Base-by-base conservation (phyloP, 2,888 invertebrate species). In the Stenotaenia linearis region DNA sequence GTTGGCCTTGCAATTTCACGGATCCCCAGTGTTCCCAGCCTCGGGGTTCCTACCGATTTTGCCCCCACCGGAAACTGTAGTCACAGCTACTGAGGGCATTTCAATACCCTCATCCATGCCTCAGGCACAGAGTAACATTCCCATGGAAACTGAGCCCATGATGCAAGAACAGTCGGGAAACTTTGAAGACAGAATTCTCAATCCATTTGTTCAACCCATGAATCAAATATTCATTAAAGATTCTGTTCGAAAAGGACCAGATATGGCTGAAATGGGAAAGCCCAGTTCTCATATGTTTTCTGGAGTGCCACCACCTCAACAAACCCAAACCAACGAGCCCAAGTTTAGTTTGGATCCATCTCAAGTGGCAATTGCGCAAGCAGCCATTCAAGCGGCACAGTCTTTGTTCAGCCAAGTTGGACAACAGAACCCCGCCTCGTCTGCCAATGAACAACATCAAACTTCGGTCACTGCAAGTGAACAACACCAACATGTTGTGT, bases 321-420 rank as follows among this genome's bases (percentile, higher is more conserved):
- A 77, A 15, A 30, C 35, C 18, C 76, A 76, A 76, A 25, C 7
- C 10, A 37, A 25, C 30, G 40, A 77, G 12, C 1, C 9, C 21
- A 28, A 45, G 18, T 28, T 28, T 10, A 50, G 28, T 28, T 35
- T 61, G 21, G 79, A 79, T 25, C 4, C 79, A 3, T 10, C 15
- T 12, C 79, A 79, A 37, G 15, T 79, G 45, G 79, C 79, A 2
- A 23, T 74, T 1, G 79, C 79, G 0, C 79, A 79, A 23, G 69
- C 79, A 10, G 79, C 79, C 12, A 23, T 79, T 21, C 79, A 79
- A 79, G 79, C 79, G 15, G 79, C 79, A 6, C 78, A 78, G 28
- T 56, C 50, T 1, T 30, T 78, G 15, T 78, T 78, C 30, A n/a
- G 61, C 1, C 78, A 78, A 35, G 28, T 28, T 1, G 35, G 37